Conservation (phyloP, 2,113 vertebrate species). For the Vireo altiloquus region DNA sequence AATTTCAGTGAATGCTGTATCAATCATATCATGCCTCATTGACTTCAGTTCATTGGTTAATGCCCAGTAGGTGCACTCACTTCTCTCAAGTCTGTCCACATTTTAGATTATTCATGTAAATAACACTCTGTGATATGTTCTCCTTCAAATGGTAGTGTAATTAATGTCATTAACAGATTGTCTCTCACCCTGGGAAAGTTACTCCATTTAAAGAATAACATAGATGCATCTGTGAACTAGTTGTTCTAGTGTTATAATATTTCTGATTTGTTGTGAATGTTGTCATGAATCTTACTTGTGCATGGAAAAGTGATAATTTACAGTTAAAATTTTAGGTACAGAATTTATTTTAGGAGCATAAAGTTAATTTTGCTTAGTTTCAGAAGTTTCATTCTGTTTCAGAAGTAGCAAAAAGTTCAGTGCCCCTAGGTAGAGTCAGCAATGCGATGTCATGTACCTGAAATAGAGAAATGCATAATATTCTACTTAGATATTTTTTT, state of each 20-base stretch:
- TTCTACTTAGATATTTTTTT: background rate
- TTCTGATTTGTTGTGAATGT: background rate
- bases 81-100: background rate
- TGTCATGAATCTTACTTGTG: background rate
- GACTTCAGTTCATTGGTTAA: background rate
- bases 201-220: background rate
- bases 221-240: background rate
- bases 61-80: background rate
- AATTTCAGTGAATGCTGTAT: background rate
- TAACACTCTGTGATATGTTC: background rate
- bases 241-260: background rate
- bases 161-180: background rate
- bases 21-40: background rate
- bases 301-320: background rate
- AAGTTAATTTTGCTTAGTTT: background rate
- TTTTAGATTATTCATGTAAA: background rate
- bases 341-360: background rate
- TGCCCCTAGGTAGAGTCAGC: background rate
- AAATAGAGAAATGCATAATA: background rate
- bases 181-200: background rate
- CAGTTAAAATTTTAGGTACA: background rate
- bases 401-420: background rate
- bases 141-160: background rate
- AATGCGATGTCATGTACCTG: rapidly evolving
- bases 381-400: background rate